Evolutionary conservation across 2,888 invertebrate genomes (phyloP).

Genomic region (Drosophila mimetica): DNA sequence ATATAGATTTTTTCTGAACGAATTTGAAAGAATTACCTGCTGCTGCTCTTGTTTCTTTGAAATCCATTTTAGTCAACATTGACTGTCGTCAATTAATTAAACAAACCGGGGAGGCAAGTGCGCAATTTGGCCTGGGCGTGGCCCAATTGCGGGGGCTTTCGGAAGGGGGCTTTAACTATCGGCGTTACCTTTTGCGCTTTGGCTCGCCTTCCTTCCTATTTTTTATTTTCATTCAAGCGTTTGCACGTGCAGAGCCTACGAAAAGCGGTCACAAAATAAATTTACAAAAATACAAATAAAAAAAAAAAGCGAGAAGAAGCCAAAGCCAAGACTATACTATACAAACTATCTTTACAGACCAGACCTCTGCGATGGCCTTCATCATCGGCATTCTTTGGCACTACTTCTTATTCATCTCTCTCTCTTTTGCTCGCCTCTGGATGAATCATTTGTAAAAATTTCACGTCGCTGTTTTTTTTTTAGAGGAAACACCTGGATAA

Average conservation of each 20-base stretch:
- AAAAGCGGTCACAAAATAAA: constrained; percentile 43
- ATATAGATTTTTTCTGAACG: too few species aligned
- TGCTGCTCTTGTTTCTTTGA: too few species aligned
- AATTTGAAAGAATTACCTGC: too few species aligned
- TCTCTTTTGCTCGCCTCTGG: constrained; percentile 3
- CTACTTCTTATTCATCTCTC: constrained; percentile 20
- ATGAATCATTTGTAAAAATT: constrained; percentile 64
- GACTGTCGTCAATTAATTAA: constrained; percentile 57
- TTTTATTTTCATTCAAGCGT: constrained; percentile 35
- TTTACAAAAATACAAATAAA: not conserved
- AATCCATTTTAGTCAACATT: not conserved
- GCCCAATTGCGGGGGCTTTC: constrained; percentile 15
- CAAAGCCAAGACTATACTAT: constrained; percentile 3
- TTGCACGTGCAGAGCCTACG: constrained; percentile 70
- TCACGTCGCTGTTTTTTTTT: constrained; percentile 29
- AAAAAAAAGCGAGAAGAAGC: constrained; percentile 3
- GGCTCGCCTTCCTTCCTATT: constrained; percentile 8
- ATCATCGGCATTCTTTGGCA: constrained; percentile 60
- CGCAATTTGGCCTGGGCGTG: constrained; percentile 62
- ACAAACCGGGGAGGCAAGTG: constrained; percentile 45
- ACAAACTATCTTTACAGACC: constrained; percentile 37
- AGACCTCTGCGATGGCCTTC: constrained; percentile 69
- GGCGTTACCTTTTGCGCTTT: constrained; percentile 11
- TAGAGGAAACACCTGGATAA: constrained; percentile 74
- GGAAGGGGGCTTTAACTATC: constrained; percentile 4